These are phyloP conservation scores for Odontomachus brunneus DNA, from an alignment of 1,140 invertebrate species.

Conservation along the genomic window DNA sequence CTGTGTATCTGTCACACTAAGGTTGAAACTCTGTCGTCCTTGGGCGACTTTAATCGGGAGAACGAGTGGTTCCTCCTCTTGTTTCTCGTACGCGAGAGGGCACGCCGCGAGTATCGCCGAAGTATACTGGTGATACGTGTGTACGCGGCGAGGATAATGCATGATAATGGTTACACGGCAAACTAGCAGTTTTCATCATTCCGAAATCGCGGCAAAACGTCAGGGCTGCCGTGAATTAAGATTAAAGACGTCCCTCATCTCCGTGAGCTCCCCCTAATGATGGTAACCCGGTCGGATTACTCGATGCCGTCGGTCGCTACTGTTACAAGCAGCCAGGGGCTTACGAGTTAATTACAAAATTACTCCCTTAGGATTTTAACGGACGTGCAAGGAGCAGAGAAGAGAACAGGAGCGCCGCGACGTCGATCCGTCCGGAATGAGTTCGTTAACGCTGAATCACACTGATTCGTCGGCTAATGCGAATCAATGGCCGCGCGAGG, in stretches of 20 bases:
- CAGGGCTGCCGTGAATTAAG: conserved; percentile 60
- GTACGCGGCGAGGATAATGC: background rate
- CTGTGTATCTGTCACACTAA: no score
- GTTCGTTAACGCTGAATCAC: conserved; percentile 68
- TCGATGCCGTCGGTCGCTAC: conserved; percentile 66
- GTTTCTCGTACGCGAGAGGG: no score
- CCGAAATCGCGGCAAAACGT: conserved; percentile 35
- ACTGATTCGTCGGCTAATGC: conserved; percentile 47
- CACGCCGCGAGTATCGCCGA: no score
- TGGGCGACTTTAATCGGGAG: no score
- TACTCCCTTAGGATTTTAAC: conserved; percentile 73
- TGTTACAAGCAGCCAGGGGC: conserved; percentile 48
- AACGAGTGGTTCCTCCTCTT: no score
- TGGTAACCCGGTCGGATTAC: conserved; percentile 58
- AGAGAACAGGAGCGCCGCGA: conserved; percentile 27
- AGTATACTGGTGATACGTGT: background rate
- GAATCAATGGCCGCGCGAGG: conserved; percentile 27
- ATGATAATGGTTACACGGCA: conserved; percentile 4
- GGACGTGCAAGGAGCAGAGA: conserved; percentile 25
- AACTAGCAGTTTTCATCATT: conserved; percentile 47
- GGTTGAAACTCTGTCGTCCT: no score
- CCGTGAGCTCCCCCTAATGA: conserved; percentile 62
- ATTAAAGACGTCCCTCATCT: conserved; percentile 70
- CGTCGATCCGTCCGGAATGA: conserved; percentile 28
- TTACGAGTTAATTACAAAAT: conserved; percentile 71